A percentile compares a stretch with the other conserved stretches of the same genome.
Conservation (phyloP, 1,140 invertebrate genomes). For the Plodia interpunctella region DNA sequence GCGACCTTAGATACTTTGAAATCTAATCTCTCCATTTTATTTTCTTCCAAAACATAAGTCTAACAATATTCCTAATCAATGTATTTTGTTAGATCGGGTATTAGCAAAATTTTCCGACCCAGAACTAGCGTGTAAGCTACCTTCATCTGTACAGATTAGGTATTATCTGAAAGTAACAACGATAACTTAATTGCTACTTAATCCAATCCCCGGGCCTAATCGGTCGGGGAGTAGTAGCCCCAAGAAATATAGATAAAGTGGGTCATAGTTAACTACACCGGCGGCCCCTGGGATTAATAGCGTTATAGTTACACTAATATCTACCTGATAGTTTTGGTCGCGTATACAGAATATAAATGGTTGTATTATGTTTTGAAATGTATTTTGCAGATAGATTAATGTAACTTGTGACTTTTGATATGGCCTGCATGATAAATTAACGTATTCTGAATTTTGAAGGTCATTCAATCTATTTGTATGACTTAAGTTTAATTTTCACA, state of each 20-base stretch:
- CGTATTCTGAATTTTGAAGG: too few species aligned
- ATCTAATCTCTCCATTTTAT: too few species aligned
- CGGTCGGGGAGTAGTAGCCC: constrained; percentile 35
- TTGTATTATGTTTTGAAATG: neutral
- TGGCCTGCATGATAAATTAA: too few species aligned
- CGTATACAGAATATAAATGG: neutral
- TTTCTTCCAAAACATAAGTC: too few species aligned
- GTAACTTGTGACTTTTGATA: too few species aligned
- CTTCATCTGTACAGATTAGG: neutral
- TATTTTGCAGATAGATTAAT: too few species aligned
- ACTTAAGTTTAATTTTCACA: too few species aligned
- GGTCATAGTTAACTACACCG: constrained; percentile 43
- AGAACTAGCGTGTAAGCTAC: neutral
- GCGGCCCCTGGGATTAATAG: constrained; percentile 48
- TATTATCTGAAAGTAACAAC: constrained; percentile 7
- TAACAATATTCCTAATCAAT: too few species aligned
- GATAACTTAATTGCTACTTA: constrained; percentile 19
- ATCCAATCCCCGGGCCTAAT: constrained; percentile 29
- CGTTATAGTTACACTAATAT: constrained; percentile 35
- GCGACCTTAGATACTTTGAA: too few species aligned
- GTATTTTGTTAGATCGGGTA: neutral
- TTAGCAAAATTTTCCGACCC: neutral
- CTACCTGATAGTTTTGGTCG: constrained; percentile 24
- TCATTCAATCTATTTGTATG: too few species aligned
- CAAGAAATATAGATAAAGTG: constrained; percentile 52